These are phyloP conservation scores for Auanema freiburgensis DNA, from an alignment of 2,888 invertebrate genomes.

Conservation along the genomic window DNA sequence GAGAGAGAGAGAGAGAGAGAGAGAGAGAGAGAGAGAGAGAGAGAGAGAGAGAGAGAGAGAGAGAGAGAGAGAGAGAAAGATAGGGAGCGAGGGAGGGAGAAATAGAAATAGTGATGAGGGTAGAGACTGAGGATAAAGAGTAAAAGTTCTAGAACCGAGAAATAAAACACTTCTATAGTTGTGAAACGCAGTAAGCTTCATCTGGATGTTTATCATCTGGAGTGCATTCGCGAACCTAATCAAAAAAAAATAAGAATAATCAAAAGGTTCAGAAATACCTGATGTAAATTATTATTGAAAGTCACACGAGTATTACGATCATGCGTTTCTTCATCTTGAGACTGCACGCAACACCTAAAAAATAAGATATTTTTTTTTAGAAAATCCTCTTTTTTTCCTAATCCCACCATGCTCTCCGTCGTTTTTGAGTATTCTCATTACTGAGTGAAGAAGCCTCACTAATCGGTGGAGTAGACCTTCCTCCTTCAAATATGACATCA, in stretches of 20 bases:
- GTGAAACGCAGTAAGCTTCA: neutral
- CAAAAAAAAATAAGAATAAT: neutral
- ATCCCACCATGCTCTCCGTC: constrained; percentile 25
- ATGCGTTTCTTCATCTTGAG: constrained; percentile 39
- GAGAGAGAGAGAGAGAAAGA: constrained; percentile 7
- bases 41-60: constrained; percentile 4
- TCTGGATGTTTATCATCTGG: neutral
- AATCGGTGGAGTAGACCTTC: constrained; percentile 52
- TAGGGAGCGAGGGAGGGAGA: neutral
- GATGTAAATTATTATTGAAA: constrained; percentile 43
- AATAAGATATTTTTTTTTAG: neutral
- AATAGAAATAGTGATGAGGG: constrained; percentile 8
- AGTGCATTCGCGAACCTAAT: neutral
- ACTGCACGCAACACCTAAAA: constrained; percentile 31
- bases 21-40: constrained; percentile 2
- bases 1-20: neutral
- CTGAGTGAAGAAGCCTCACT: constrained; percentile 31
- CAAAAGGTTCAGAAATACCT: constrained; percentile 19
- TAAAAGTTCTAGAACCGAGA: neutral
- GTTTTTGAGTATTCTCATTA: constrained; percentile 23
- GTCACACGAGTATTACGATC: constrained; percentile 40
- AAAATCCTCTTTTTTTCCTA: constrained; percentile 1
- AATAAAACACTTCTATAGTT: neutral
- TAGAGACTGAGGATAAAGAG: constrained; percentile 7
- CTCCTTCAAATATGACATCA: constrained; percentile 56